Evolutionary conservation across 1,140 invertebrate genomes (phyloP).

Genomic region (Drosophila rufa): DNA sequence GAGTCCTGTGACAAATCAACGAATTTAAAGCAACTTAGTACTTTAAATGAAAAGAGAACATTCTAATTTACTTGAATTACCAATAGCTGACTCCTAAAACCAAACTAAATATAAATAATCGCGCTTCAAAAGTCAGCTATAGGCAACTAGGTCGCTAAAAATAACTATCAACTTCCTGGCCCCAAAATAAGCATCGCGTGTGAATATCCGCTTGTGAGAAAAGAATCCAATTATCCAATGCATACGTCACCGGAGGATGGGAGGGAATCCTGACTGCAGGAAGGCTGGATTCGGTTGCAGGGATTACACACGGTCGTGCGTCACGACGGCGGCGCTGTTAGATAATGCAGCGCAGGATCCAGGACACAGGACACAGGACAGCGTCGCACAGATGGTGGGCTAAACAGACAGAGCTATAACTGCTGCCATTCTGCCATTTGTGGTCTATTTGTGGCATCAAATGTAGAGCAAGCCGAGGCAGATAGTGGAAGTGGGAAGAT

Average conservation of each 20-base stretch:
- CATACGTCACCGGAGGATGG: neutral
- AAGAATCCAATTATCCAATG: neutral
- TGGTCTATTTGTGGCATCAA: conserved; percentile 7
- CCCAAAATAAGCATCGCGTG: neutral
- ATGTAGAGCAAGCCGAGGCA: neutral
- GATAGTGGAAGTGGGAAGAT: neutral
- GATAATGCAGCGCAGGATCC: conserved; percentile 4
- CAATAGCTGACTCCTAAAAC: no score
- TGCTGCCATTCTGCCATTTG: neutral
- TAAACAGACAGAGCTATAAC: neutral
- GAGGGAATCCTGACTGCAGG: conserved; percentile 1
- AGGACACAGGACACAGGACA: neutral
- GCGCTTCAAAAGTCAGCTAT: neutral
- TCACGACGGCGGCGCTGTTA: conserved; percentile 16
- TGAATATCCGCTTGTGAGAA: neutral
- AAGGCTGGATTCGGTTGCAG: neutral
- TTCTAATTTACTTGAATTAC: no score
- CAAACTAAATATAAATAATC: no score
- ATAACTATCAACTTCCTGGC: neutral
- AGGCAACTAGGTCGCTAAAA: neutral
- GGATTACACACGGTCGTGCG: conserved; percentile 19
- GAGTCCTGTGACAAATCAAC: no score
- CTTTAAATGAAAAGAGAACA: no score
- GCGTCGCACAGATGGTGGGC: neutral
- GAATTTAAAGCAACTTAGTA: no score